phyloP scores from a whole-genome alignment of 2,888 invertebrate genomes.

The Hyposoter dolosus region DNA sequence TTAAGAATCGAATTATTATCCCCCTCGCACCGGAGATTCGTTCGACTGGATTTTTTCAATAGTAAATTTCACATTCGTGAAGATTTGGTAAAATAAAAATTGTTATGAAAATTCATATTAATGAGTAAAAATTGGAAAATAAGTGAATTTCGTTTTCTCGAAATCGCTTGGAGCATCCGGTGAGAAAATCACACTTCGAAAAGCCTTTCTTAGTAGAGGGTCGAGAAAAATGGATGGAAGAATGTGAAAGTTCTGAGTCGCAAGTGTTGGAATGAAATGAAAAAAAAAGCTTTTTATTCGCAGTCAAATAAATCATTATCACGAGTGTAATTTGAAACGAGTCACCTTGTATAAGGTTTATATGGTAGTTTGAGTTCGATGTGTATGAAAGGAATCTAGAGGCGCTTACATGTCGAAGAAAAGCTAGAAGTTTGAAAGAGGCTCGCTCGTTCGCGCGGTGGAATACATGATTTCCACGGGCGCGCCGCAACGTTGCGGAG shows the following conservation, averaged over 20 bases:
- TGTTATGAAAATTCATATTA: neutral
- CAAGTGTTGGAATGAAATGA: neutral
- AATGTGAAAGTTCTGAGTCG: constrained; percentile 1
- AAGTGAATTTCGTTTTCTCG: neutral
- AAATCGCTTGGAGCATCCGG: neutral
- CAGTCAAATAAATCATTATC: constrained; percentile 24
- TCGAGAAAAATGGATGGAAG: neutral
- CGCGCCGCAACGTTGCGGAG: constrained; percentile 58
- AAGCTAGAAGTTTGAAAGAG: constrained; percentile 34
- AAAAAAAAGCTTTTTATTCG: constrained; percentile 10
- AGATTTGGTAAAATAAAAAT: neutral
- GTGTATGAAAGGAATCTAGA: constrained; percentile 12
- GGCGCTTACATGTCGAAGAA: constrained; percentile 51
- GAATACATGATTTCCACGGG: constrained; percentile 69
- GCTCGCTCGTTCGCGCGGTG: constrained; percentile 37
- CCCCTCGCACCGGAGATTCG: neutral
- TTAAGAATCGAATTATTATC: neutral
- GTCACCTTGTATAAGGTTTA: constrained; percentile 54
- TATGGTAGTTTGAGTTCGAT: constrained; percentile 29
- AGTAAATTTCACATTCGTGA: neutral
- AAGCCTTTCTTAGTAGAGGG: neutral
- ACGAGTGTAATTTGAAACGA: constrained; percentile 32
- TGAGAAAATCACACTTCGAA: neutral
- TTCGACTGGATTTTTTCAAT: neutral
- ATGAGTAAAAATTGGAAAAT: neutral